These are phyloP conservation scores for Pterostichus niger DNA, from an alignment of 2,888 invertebrate species.

Conservation along the genomic window DNA sequence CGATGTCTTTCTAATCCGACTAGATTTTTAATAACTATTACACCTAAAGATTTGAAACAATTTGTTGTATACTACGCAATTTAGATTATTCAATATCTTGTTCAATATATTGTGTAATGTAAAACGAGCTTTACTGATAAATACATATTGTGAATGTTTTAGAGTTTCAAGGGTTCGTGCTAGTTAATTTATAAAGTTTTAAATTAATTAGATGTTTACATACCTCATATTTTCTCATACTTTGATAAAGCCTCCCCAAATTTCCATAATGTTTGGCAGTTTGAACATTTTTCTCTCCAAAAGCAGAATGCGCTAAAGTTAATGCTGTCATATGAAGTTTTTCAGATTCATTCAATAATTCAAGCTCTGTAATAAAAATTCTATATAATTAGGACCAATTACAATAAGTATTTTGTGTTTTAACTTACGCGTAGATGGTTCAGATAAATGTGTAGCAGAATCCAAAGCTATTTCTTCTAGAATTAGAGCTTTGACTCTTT, in stretches of 20 bases:
- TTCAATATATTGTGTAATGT: too few species aligned
- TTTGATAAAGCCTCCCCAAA: conserved; percentile 95
- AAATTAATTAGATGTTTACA: neutral
- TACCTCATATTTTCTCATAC: conserved; percentile 92
- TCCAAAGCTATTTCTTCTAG: conserved; percentile 96
- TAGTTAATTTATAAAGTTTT: too few species aligned
- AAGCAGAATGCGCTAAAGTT: conserved; percentile 87
- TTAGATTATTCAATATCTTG: too few species aligned
- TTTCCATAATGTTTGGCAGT: conserved; percentile 98
- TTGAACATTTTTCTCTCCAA: conserved; percentile 96
- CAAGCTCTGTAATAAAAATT: conserved; percentile 77
- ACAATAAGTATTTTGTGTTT: neutral
- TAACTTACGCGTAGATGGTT: conserved; percentile 57
- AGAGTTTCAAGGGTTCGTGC: too few species aligned
- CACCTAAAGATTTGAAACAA: too few species aligned
- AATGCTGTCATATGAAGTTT: conserved; percentile 91
- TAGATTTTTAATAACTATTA: too few species aligned
- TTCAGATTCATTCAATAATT: conserved; percentile 88
- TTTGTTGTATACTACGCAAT: too few species aligned
- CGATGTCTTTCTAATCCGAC: too few species aligned
- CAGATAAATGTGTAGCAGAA: conserved; percentile 68
- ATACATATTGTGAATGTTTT: too few species aligned
- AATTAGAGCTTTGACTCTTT: conserved; percentile 94
- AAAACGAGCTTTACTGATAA: too few species aligned
- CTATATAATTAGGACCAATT: neutral